Conservation (phyloP, 2,113 vertebrate species). For the Paralichthys olivaceus region DNA sequence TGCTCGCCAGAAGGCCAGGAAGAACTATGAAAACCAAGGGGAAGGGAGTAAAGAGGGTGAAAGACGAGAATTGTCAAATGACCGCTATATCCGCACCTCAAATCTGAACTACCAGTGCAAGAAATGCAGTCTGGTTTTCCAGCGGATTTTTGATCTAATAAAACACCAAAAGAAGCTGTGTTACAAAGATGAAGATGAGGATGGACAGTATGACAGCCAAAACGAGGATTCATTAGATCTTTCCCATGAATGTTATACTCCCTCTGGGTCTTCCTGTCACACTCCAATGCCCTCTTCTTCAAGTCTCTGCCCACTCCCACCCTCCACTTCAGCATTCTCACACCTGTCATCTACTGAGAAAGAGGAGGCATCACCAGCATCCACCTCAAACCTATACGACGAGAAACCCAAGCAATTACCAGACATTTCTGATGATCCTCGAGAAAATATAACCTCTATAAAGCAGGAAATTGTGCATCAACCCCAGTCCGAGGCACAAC, state of each 20-base stretch:
- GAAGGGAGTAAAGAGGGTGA: constrained; percentile 95
- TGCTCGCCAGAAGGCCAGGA: constrained; percentile 96
- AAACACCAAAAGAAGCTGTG: constrained; percentile 99
- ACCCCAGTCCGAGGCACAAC: constrained; percentile 80
- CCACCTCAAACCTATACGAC: constrained; percentile 86
- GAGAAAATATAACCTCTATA: constrained; percentile 91
- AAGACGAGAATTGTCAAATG: constrained; percentile 93
- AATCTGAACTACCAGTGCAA: constrained; percentile 99
- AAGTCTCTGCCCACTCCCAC: constrained; percentile 90
- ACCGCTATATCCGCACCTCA: constrained; percentile 95
- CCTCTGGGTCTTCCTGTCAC: constrained; percentile 96
- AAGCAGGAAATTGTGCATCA: constrained; percentile 91
- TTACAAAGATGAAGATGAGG: constrained; percentile 99
- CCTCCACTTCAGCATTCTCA: constrained; percentile 85
- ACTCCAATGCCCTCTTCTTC: constrained; percentile 93
- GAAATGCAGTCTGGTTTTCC: constrained; percentile 98
- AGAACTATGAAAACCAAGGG: constrained; percentile 98
- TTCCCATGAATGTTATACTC: constrained; percentile 92
- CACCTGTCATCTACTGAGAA: constrained; percentile 88
- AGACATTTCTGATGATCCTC: constrained; percentile 87
- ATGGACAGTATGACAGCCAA: constrained; percentile 97
- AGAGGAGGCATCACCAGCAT: constrained; percentile 88
- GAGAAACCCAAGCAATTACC: constrained; percentile 94
- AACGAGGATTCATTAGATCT: constrained; percentile 97
- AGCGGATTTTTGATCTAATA: constrained; percentile 98